phyloP scores from a whole-genome alignment of 92 coral and sea anemone species.

The Plumapathes pennacea region DNA sequence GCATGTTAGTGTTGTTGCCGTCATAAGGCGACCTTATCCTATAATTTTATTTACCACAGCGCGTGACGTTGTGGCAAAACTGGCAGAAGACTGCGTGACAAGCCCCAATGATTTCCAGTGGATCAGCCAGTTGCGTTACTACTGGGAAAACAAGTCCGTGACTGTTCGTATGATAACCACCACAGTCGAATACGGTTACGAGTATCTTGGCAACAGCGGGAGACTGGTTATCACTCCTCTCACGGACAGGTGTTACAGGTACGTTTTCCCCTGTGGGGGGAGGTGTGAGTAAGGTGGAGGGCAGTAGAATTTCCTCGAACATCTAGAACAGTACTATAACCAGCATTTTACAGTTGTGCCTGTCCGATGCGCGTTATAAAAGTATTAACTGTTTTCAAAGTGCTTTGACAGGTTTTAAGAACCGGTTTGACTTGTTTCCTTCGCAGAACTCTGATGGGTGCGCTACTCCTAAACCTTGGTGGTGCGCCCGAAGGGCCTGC shows the following conservation, averaged over 20 bases:
- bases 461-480: slow-evolving; percentile 87
- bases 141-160: slow-evolving; percentile 87
- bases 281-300: too few species aligned
- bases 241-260: slow-evolving; percentile 99
- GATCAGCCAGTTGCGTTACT: slow-evolving; percentile 95
- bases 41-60: slow-evolving; percentile 32
- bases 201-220: slow-evolving; percentile 95
- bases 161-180: slow-evolving; percentile 94
- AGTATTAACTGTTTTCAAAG: too few species aligned
- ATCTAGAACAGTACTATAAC: too few species aligned
- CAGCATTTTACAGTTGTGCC: too few species aligned
- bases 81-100: slow-evolving; percentile 69
- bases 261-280: too few species aligned
- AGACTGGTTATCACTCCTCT: slow-evolving; percentile 96
- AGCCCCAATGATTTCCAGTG: slow-evolving; percentile 91
- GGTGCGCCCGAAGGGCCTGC: slow-evolving; percentile 99
- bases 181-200: slow-evolving; percentile 90
- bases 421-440: too few species aligned
- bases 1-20: background rate
- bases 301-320: too few species aligned
- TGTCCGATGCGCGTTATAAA: too few species aligned
- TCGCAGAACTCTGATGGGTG: slow-evolving; percentile 94
- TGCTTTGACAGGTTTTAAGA: too few species aligned
- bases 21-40: background rate
- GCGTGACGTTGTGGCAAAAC: slow-evolving; percentile 91